Percentiles rank a stretch among this genome's conserved stretches.
phyloP scores from a whole-genome alignment of 1,140 invertebrate genomes.

The Leptinotarsa texana region DNA sequence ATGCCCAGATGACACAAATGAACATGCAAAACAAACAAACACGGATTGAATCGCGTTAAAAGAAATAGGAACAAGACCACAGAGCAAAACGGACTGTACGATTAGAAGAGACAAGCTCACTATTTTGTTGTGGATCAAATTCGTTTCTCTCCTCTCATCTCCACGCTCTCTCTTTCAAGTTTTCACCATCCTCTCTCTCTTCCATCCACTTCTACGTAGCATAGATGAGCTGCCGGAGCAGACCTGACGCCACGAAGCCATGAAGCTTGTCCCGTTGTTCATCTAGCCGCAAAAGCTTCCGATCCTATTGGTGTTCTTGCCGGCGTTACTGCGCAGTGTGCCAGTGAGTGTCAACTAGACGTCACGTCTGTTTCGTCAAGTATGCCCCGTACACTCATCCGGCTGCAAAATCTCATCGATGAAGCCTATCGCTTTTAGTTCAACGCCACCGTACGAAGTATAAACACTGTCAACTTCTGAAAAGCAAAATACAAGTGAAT shows the following conservation, averaged over 20 bases:
- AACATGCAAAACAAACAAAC: slow-evolving; percentile 45
- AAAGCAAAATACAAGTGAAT: slow-evolving; percentile 50
- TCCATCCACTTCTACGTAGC: slow-evolving; percentile 50
- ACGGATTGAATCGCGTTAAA: slow-evolving; percentile 37
- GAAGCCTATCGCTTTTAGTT: slow-evolving; percentile 52
- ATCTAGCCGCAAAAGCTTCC: slow-evolving; percentile 44
- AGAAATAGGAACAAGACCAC: slow-evolving; percentile 49
- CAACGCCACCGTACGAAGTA: slow-evolving; percentile 47
- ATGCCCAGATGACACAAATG: slow-evolving; percentile 44
- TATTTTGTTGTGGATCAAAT: slow-evolving; percentile 58
- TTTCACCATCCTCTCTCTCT: slow-evolving; percentile 57
- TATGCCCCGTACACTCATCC: slow-evolving; percentile 26
- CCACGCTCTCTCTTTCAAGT: slow-evolving; percentile 55
- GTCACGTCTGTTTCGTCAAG: slow-evolving; percentile 39
- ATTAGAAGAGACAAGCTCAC: slow-evolving; percentile 55
- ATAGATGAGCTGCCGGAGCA: slow-evolving; percentile 36
- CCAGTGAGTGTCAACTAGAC: slow-evolving; percentile 41
- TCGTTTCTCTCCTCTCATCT: slow-evolving; percentile 54
- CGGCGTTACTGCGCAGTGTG: slow-evolving; percentile 39
- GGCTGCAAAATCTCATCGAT: slow-evolving; percentile 37
- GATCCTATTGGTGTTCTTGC: slow-evolving; percentile 42
- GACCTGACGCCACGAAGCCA: slow-evolving; percentile 42
- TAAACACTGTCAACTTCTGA: slow-evolving; percentile 51
- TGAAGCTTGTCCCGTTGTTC: slow-evolving; percentile 40
- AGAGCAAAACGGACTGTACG: slow-evolving; percentile 54